Conservation (phyloP, 1,140 invertebrate genomes). For the Zophobas morio region DNA sequence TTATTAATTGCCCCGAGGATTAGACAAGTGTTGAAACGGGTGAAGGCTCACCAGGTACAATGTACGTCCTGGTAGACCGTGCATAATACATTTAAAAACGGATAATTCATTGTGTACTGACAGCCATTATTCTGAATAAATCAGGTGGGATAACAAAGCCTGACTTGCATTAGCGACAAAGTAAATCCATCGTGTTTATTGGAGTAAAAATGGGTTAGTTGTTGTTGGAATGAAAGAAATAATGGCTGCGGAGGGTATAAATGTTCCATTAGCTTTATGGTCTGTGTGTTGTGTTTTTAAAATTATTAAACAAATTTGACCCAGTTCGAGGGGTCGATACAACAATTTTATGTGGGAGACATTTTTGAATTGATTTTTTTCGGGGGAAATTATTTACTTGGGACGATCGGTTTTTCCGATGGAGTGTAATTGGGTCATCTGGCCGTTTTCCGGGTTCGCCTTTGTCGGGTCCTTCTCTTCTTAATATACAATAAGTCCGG, state of each 20-base stretch:
- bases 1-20: neutral
- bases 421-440: slow-evolving; percentile 9
- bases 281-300: neutral
- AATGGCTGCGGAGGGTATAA: neutral
- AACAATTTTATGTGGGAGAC: neutral
- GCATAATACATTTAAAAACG: slow-evolving; percentile 13
- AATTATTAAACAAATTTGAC: slow-evolving; percentile 15
- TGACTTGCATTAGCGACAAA: slow-evolving; percentile 15
- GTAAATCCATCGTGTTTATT: slow-evolving; percentile 17
- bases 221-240: slow-evolving; percentile 2
- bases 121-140: slow-evolving; percentile 13
- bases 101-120: neutral
- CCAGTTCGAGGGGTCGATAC: neutral
- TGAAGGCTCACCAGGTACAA: neutral
- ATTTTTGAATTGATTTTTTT: neutral
- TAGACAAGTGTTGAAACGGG: slow-evolving; percentile 1
- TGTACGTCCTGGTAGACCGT: neutral
- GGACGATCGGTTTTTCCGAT: neutral
- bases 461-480: slow-evolving; percentile 23
- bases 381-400: neutral
- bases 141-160: slow-evolving; percentile 17
- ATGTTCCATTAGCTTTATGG: slow-evolving; percentile 13
- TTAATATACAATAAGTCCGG: slow-evolving; percentile 18
- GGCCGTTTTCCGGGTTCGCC: slow-evolving; percentile 1
- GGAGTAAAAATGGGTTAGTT: slow-evolving; percentile 13